Evolutionary conservation across 2,888 invertebrate species (phyloP), one percentile per base, ranked within the genome.

Genomic region (Nudaria mundana): DNA sequence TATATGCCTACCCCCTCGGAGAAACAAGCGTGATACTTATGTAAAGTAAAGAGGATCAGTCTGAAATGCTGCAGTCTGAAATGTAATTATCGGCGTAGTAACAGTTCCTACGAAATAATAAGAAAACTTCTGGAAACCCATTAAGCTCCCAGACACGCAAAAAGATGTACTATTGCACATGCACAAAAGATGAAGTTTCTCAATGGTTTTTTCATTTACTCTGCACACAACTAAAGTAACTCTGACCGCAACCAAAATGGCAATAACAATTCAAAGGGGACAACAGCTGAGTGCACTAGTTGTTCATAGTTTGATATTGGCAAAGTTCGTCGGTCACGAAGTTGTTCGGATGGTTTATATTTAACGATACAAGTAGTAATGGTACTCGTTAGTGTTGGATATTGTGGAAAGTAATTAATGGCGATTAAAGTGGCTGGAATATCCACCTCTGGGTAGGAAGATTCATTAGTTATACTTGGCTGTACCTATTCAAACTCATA

Each of bases 261-360:
- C 59, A 57, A 56, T 66, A 58, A 56, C 56, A 67, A 55, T 67
- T 52, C 56, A 50, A 54, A 61, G 65, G 65, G 67, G 64, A 66
- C 68, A 69, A 56, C 71, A 73, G 71, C 66, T 70, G 72, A 67
- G 59, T 62, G 70, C 57, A 60, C 63, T 62, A 69, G 66, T 68
- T 66, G 64, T 48, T 51, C 44, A 51, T 57, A 63, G 66, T 65
- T 67, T 47, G 65, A 67, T 76, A 76, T 77, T 76, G 69, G 65
- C 61, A 61, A 77, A 78, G 71, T 75, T 76, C 40, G 37, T 10
- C 51, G 58, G 64, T 64, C 68, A 66, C 66, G 66, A 71, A 53
- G 44, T 59, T 40, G 52, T 42, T 50, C 39, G 44, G 55, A 55
- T 64, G 60, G 55, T 56, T 55, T 52, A 48, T 59, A 57, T 53